phyloP scores from a whole-genome alignment of 2,797 vertebrate genomes.

The Oryzias dopingdopingensis region DNA sequence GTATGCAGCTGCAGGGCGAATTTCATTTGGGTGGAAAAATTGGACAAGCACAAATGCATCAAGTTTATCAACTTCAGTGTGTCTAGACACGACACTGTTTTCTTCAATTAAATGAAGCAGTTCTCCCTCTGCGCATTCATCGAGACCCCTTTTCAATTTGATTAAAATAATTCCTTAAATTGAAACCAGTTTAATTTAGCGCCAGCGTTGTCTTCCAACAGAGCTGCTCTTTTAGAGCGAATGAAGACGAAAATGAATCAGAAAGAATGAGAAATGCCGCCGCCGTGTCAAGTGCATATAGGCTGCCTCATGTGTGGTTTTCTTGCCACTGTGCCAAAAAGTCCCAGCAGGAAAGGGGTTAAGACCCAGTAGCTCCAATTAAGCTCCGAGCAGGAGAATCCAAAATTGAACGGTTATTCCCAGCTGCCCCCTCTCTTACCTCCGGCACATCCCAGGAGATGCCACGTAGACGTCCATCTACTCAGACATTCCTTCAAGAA shows the following conservation, averaged over 20 bases:
- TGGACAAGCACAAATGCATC: conserved; percentile 41
- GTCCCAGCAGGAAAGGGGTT: conserved; percentile 41
- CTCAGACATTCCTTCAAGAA: conserved; percentile 63
- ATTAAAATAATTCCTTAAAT: conserved; percentile 63
- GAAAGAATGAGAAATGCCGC: conserved; percentile 8
- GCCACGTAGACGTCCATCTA: conserved; percentile 46
- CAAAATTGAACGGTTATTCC: conserved; percentile 47
- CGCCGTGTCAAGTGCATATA: background rate
- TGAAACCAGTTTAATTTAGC: conserved; percentile 55
- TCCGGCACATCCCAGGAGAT: conserved; percentile 47
- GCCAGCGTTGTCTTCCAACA: conserved; percentile 15
- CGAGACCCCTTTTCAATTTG: conserved; percentile 42
- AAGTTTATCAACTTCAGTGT: conserved; percentile 36
- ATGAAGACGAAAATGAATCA: conserved; percentile 35
- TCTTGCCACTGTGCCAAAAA: conserved; percentile 3
- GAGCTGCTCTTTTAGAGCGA: conserved; percentile 14
- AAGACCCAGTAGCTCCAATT: conserved; percentile 57
- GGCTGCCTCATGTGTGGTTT: background rate
- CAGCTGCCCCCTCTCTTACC: conserved; percentile 45
- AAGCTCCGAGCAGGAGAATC: conserved; percentile 55
- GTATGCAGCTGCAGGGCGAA: conserved; percentile 30
- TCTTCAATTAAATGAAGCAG: conserved; percentile 52
- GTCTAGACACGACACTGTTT: conserved; percentile 33
- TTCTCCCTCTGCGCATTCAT: conserved; percentile 40
- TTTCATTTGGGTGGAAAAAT: conserved; percentile 42